These are phyloP conservation scores for Sapajus apella DNA, from an alignment of 2,113 vertebrate species.

Conservation along the genomic window DNA sequence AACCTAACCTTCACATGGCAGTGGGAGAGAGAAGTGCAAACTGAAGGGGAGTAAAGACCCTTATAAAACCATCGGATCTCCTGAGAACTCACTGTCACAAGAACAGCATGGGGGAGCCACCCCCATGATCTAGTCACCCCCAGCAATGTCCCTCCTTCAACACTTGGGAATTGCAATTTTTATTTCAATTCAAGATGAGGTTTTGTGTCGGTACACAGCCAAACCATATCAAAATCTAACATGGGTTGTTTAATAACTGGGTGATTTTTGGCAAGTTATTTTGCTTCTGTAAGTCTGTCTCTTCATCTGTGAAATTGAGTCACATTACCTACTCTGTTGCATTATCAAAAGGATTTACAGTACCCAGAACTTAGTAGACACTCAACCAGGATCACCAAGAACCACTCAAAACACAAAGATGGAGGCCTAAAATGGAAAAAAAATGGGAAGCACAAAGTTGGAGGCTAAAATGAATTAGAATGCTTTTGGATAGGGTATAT, in stretches of 20 bases:
- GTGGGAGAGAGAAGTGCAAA: no score
- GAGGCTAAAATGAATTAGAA: background rate
- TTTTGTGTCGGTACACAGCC: background rate
- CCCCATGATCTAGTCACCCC: no score
- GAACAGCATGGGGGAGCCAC: no score
- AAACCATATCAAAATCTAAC: background rate
- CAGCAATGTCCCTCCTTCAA: no score
- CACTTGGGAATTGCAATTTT: no score
- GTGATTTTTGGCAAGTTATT: background rate
- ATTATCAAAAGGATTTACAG: background rate
- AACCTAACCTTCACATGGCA: no score
- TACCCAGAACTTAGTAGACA: background rate
- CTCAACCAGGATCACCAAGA: background rate
- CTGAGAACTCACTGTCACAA: no score
- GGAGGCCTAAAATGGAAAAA: no score
- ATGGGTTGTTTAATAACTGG: background rate
- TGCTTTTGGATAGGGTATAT: background rate
- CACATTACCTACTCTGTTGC: background rate
- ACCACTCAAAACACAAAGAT: background rate
- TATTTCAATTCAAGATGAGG: no score
- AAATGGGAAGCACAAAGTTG: no score
- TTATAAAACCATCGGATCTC: no score
- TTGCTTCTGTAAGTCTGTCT: background rate
- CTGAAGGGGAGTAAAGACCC: no score
- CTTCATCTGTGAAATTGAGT: background rate